phyloP scores from a whole-genome alignment of 2,113 vertebrate species.

The Spea bombifrons region DNA sequence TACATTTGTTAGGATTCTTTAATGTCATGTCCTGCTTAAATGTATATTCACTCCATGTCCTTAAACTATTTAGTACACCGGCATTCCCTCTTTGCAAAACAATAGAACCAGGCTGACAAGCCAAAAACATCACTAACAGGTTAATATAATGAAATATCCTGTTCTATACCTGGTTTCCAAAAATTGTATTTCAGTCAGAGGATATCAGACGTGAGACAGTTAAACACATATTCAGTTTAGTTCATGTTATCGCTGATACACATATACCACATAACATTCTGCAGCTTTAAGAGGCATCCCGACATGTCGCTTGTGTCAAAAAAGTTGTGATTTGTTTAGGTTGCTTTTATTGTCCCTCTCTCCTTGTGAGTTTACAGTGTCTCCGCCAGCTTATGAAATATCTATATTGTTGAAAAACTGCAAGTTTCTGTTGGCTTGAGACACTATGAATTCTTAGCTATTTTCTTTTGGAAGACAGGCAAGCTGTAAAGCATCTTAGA shows the following conservation, averaged over 20 bases:
- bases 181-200: too few species aligned
- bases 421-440: not conserved
- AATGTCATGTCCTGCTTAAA: too few species aligned
- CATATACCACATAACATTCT: not conserved
- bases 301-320: not conserved
- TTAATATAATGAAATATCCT: too few species aligned
- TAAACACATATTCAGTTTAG: too few species aligned
- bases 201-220: too few species aligned
- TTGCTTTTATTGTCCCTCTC: conserved; percentile 24
- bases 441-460: conserved; percentile 19
- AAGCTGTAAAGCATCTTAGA: conserved; percentile 19
- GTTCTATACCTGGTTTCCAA: too few species aligned
- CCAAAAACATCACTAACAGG: too few species aligned
- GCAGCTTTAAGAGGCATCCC: not conserved
- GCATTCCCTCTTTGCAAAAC: too few species aligned
- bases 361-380: conserved; percentile 23
- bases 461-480: conserved; percentile 6
- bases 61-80: too few species aligned
- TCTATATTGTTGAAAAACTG: conserved; percentile 19
- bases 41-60: too few species aligned
- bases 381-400: conserved; percentile 24
- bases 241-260: not conserved
- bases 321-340: not conserved
- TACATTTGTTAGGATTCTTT: too few species aligned
- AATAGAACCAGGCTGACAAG: too few species aligned